Evolutionary conservation across 2,113 vertebrate genomes (phyloP).

Genomic region (Proteles cristata): DNA sequence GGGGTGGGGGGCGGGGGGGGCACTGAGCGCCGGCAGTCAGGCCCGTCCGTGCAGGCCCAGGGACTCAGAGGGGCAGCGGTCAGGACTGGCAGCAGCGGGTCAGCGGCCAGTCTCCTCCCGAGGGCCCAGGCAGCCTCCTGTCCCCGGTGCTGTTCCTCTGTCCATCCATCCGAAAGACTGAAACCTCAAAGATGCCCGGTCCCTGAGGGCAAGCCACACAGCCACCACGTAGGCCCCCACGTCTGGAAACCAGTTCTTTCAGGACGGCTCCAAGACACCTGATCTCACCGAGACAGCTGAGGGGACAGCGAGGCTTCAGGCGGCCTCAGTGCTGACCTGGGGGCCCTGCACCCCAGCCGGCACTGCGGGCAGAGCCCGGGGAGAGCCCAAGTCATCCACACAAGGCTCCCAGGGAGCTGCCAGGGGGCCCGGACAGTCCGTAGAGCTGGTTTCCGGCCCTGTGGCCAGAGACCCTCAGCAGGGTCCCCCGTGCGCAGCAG

Average conservation of each 20-base stretch:
- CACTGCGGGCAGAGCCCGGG: accelerated
- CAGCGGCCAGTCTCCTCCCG: neutral
- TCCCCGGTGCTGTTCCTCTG: accelerated
- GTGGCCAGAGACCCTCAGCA: neutral
- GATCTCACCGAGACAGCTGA: neutral
- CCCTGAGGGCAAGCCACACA: neutral
- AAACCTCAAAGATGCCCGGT: neutral
- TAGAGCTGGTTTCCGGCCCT: neutral
- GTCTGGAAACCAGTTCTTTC: accelerated
- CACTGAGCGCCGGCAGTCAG: neutral
- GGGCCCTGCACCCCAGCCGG: accelerated
- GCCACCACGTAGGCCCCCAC: neutral
- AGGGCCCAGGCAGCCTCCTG: neutral
- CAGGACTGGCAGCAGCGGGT: neutral
- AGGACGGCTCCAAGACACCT: neutral
- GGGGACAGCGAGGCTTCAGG: accelerated
- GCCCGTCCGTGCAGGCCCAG: neutral
- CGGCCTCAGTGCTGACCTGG: accelerated
- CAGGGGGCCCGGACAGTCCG: neutral
- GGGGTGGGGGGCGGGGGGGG: too few relatives aligned
- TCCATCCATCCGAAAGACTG: neutral
- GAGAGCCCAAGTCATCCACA: accelerated
- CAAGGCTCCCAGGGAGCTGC: neutral
- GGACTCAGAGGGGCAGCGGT: neutral
- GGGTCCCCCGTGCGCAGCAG: neutral